A percentile compares a stretch with the other conserved stretches of the same genome.
Evolutionary conservation across 2,113 vertebrate species (phyloP).

Genomic region (Strigops habroptila): DNA sequence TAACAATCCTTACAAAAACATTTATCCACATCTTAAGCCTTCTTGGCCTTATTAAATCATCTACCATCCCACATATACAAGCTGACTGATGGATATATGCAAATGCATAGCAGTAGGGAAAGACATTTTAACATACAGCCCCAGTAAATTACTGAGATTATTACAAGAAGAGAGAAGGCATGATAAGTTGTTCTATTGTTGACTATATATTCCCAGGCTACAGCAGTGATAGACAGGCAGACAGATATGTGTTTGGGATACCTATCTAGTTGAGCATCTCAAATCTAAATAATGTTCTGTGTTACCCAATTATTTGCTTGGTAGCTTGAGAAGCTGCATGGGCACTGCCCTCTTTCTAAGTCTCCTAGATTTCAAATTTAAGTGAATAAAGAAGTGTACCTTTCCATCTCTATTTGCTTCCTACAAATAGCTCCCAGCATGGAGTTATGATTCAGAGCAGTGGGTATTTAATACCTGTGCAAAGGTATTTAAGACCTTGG

Average conservation of each 20-base stretch:
- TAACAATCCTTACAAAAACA: constrained; percentile 41
- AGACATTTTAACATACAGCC: constrained; percentile 34
- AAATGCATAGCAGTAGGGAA: background rate
- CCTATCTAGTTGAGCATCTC: background rate
- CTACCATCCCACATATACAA: constrained; percentile 14
- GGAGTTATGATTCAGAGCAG: fast-evolving
- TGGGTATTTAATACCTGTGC: fast-evolving
- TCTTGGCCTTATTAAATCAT: constrained; percentile 40
- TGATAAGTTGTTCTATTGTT: constrained; percentile 25
- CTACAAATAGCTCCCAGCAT: background rate
- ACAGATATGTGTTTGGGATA: background rate
- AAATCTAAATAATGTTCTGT: background rate
- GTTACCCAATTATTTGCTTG: background rate
- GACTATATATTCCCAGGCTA: background rate
- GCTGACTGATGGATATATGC: constrained; percentile 55
- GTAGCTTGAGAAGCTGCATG: background rate
- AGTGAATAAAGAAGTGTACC: background rate
- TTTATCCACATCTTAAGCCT: constrained; percentile 42
- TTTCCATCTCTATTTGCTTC: background rate
- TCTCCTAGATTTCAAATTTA: background rate
- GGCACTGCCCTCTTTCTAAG: background rate
- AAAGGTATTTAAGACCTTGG: background rate
- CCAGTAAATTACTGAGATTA: constrained; percentile 45
- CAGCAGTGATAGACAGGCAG: background rate
- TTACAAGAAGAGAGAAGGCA: constrained; percentile 10